Conservation (phyloP, 2,797 vertebrate genomes). For the Balearica regulorum region DNA sequence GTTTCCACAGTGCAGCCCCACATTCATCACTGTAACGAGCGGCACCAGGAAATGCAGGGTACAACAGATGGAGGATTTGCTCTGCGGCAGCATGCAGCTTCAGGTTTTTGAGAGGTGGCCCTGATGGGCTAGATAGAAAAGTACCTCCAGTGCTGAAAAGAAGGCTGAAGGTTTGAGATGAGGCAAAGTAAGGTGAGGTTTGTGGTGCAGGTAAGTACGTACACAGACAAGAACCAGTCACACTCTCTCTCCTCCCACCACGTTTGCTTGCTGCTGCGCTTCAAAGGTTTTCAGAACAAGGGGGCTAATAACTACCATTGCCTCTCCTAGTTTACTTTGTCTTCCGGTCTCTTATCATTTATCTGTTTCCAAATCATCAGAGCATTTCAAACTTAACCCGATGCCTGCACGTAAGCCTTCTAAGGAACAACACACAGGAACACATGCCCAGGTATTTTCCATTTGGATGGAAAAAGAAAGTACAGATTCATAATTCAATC, state of each 20-base stretch:
- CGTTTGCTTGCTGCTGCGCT: not conserved
- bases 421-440: not conserved
- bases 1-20: not conserved
- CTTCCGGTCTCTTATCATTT: not conserved
- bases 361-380: not conserved
- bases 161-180: not conserved
- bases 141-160: not conserved
- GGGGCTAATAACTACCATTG: not conserved
- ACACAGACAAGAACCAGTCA: not conserved
- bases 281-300: not conserved
- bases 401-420: not conserved
- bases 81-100: not conserved
- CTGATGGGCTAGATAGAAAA: not conserved
- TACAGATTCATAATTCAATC: not conserved
- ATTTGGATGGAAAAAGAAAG: not conserved
- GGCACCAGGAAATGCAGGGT: not conserved
- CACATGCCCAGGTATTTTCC: not conserved
- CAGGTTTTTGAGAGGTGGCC: not conserved
- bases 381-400: not conserved
- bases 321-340: not conserved
- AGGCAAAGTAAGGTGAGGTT: not conserved
- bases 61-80: not conserved
- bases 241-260: not conserved
- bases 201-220: not conserved
- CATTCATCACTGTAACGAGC: not conserved